Conservation (phyloP, 2,797 vertebrate genomes). For the Tarsius wallacei region DNA sequence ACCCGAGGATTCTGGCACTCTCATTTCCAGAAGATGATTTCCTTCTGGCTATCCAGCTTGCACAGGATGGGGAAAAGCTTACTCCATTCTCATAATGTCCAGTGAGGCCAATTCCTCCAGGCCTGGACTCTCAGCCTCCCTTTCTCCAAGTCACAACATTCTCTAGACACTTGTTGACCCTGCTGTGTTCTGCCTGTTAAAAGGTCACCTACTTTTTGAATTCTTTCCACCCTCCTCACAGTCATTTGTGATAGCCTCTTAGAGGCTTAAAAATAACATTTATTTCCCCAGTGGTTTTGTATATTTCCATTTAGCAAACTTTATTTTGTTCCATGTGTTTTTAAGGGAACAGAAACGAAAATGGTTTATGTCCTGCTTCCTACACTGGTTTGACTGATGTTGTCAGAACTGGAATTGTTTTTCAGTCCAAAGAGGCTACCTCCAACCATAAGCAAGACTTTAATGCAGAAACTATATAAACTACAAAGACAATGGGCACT, state of each 20-base stretch:
- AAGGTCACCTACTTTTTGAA: conserved; percentile 78
- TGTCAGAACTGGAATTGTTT: conserved; percentile 72
- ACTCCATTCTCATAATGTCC: neutral
- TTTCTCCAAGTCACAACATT: conserved; percentile 45
- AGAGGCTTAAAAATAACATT: conserved; percentile 85
- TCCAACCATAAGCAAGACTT: conserved; percentile 34
- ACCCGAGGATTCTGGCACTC: neutral
- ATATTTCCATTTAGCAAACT: conserved; percentile 85
- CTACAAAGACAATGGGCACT: conserved; percentile 71
- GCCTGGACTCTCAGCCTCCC: neutral
- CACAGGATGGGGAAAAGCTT: neutral
- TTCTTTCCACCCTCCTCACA: conserved; percentile 83
- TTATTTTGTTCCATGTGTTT: conserved; percentile 85
- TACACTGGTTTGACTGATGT: conserved; percentile 60
- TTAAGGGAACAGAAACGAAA: conserved; percentile 85
- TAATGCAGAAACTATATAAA: conserved; percentile 57
- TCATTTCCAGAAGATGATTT: conserved; percentile 16
- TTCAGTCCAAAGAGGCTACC: conserved; percentile 62
- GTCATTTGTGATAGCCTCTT: conserved; percentile 82
- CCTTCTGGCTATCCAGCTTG: neutral
- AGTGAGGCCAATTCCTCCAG: conserved; percentile 22
- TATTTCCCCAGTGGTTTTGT: conserved; percentile 83
- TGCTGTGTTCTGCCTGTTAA: conserved; percentile 60
- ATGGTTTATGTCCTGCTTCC: conserved; percentile 81
- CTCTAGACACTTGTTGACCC: conserved; percentile 67